Evolutionary conservation across 2,888 invertebrate species (phyloP).

Genomic region (Entomobrya multifasciata): DNA sequence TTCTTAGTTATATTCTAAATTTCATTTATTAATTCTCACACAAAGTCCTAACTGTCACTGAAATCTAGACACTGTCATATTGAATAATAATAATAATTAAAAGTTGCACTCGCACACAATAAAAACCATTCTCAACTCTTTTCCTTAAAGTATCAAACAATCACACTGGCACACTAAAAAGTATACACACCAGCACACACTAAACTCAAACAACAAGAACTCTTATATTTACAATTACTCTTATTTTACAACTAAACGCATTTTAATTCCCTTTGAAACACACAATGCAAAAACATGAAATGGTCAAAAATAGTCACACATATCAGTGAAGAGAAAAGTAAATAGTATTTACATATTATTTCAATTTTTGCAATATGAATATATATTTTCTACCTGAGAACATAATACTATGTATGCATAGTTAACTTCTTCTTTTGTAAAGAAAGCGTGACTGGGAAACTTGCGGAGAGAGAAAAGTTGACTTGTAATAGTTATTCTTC

Average conservation of each 20-base stretch:
- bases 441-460: background rate
- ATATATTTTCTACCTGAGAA: background rate
- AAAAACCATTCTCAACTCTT: too few relatives aligned
- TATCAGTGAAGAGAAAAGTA: background rate
- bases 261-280: background rate
- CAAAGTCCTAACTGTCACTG: conserved; percentile 2
- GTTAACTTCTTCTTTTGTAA: background rate
- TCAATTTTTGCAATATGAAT: too few relatives aligned
- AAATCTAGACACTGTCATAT: conserved; percentile 27
- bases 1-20: too few relatives aligned
- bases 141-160: too few relatives aligned
- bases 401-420: too few relatives aligned
- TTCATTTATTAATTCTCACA: background rate
- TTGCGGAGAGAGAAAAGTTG: background rate
- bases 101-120: too few relatives aligned
- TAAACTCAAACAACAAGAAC: too few relatives aligned
- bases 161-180: too few relatives aligned
- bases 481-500: background rate
- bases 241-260: too few relatives aligned
- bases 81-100: conserved; percentile 8
- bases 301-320: background rate
- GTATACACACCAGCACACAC: too few relatives aligned
- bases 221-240: too few relatives aligned
- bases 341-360: too few relatives aligned
- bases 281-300: background rate